Evolutionary conservation across 2,888 invertebrate genomes (phyloP).

Genomic region (Phorcus lineatus): DNA sequence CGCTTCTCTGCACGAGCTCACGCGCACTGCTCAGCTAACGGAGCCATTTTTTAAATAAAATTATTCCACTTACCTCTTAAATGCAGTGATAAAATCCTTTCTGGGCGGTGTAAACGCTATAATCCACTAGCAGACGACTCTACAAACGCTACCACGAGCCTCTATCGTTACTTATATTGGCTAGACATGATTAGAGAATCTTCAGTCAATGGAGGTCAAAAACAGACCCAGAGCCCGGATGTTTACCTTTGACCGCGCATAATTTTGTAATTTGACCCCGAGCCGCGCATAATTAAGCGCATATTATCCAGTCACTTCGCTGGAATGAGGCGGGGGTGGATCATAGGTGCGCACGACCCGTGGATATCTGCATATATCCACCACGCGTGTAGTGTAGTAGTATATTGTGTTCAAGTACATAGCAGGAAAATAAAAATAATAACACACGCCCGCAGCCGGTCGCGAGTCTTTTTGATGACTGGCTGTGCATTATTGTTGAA

Average conservation of each 20-base stretch:
- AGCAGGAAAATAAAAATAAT: background rate
- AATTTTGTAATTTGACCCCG: conserved; percentile 19
- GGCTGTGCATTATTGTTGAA: background rate
- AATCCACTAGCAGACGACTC: conserved; percentile 24
- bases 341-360: background rate
- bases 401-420: background rate
- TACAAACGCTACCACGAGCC: conserved; percentile 8
- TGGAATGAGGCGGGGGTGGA: background rate
- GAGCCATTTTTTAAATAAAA: conserved; percentile 8
- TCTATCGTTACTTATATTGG: conserved; percentile 22
- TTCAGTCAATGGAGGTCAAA: conserved; percentile 29
- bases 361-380: conserved; percentile 3
- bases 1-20: conserved; percentile 1
- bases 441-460: background rate
- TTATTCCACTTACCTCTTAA: conserved; percentile 7
- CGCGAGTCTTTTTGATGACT: conserved; percentile 2
- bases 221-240: conserved; percentile 23
- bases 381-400: background rate
- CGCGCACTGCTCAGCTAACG: background rate
- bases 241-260: conserved; percentile 25
- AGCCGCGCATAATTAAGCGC: background rate
- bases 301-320: conserved; percentile 8
- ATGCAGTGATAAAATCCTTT: conserved; percentile 1
- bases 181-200: conserved; percentile 18
- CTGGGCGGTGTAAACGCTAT: conserved; percentile 7